phyloP scores from a whole-genome alignment of 2,888 invertebrate genomes.

The Dorcus hopei region DNA sequence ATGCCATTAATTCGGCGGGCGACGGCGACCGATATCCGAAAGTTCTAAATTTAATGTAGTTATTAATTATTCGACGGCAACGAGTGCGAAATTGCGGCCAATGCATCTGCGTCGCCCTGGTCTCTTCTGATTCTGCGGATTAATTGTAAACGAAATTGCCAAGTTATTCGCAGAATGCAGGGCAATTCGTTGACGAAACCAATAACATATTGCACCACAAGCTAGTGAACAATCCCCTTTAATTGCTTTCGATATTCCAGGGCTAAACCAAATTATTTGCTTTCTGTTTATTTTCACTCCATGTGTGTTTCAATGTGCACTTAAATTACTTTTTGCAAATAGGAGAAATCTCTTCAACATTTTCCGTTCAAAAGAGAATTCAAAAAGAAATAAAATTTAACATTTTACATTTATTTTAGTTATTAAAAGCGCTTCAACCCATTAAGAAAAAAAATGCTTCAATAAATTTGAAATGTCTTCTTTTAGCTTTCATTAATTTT shows the following conservation, averaged over 20 bases:
- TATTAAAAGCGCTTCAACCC: no score
- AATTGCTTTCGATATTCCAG: background rate
- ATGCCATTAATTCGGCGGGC: background rate
- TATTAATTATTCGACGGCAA: background rate
- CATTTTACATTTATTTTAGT: no score
- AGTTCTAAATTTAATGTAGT: background rate
- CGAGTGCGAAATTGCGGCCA: background rate
- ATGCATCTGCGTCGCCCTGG: background rate
- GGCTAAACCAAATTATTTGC: no score
- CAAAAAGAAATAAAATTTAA: no score
- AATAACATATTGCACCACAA: background rate
- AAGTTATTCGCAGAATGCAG: background rate
- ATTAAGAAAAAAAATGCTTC: no score
- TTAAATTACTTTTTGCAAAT: no score
- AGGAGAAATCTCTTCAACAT: no score
- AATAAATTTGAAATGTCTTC: no score
- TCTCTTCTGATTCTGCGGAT: background rate
- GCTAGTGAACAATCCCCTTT: background rate
- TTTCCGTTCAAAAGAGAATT: no score
- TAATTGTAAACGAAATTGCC: background rate
- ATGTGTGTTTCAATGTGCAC: no score
- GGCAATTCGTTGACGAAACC: background rate
- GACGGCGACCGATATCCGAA: background rate
- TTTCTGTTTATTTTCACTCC: no score
- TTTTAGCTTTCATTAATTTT: no score